Base-by-base conservation (phyloP, 2,797 vertebrate species). In the Thaleichthys pacificus region DNA sequence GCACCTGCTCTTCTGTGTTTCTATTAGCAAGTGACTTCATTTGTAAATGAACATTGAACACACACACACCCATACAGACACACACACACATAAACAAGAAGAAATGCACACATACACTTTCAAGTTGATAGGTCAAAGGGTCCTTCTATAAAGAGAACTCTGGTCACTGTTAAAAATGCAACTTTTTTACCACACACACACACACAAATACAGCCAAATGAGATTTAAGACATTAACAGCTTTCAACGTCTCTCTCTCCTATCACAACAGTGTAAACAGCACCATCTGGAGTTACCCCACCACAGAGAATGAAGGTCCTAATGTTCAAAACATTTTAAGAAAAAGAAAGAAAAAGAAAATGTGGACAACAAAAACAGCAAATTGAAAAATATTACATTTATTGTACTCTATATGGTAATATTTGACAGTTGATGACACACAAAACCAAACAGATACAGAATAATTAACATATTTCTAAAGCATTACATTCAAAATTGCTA, bases 51-150 rank as follows among this genome's bases (percentile, higher is more conserved):
- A 49, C 47, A 49, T 9, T 0, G 14, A 30, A 67, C 71, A 66
- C 51, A 60, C 49, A 72, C 47, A 65, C 15, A 35, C 47, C 64
- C 35, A 28, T 14, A 54, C 47, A 51, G 15, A 24, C 69, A 32
- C 42, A 71, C 69, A 71, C 58, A 42, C 69, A 67, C 47, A 24
- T 2, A 47, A 2, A 8, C 12, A 51, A 32, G 17, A 42, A 42
- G 42, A 42, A 8, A 42, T 42, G 42, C 42, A 42, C 12, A 14
- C 42, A 8, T 42, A 42, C 42, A 42, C 11, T 42, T 54, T 54
- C 51, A 54, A 19, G 5, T 17, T 54, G 51, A 54, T 6, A n/a
- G 51, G 51, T n/a, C 51, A 56, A 56, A 56, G 51, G 17, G 15
- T 56, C 51, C 15, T 17, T 17, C 51, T 56, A 56, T 4, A 56